These are phyloP conservation scores for Oostethus manadensis DNA, from an alignment of 2,113 vertebrate genomes.

Conservation along the genomic window DNA sequence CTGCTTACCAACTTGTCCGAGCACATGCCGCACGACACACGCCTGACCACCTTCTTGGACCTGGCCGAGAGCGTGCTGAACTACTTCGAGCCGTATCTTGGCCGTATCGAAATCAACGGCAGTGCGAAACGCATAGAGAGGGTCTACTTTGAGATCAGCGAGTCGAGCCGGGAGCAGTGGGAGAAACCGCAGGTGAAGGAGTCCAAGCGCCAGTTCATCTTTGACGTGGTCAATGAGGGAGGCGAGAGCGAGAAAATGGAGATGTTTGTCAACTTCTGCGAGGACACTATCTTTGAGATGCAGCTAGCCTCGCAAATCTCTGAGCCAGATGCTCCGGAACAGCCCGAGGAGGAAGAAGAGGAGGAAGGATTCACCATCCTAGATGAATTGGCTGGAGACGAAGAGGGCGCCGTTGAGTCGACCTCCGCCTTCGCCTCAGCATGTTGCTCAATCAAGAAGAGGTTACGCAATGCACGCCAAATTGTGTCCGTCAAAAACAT, in stretches of 20 bases:
- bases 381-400: slow-evolving; percentile 74
- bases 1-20: slow-evolving; percentile 93
- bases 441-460: slow-evolving; percentile 77
- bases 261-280: slow-evolving; percentile 96
- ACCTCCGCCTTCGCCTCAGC: slow-evolving; percentile 84
- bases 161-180: slow-evolving; percentile 95
- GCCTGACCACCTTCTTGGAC: slow-evolving; percentile 83
- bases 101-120: slow-evolving; percentile 96
- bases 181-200: slow-evolving; percentile 98
- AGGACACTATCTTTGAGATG: slow-evolving; percentile 99
- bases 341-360: slow-evolving; percentile 80
- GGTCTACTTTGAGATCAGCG: slow-evolving; percentile 97
- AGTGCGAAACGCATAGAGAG: slow-evolving; percentile 94
- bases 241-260: slow-evolving; percentile 98
- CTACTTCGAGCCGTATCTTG: slow-evolving; percentile 95
- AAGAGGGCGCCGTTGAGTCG: slow-evolving; percentile 73
- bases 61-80: slow-evolving; percentile 89
- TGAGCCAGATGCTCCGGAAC: slow-evolving; percentile 80
- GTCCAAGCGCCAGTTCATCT: slow-evolving; percentile 96
- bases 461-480: slow-evolving; percentile 68
- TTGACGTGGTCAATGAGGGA: slow-evolving; percentile 96
- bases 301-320: slow-evolving; percentile 96
- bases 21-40: slow-evolving; percentile 94
- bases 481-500: slow-evolving; percentile 79
- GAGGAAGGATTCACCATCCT: slow-evolving; percentile 68